Conservation (phyloP, 2,113 vertebrate species). For the Sturnira hondurensis region DNA sequence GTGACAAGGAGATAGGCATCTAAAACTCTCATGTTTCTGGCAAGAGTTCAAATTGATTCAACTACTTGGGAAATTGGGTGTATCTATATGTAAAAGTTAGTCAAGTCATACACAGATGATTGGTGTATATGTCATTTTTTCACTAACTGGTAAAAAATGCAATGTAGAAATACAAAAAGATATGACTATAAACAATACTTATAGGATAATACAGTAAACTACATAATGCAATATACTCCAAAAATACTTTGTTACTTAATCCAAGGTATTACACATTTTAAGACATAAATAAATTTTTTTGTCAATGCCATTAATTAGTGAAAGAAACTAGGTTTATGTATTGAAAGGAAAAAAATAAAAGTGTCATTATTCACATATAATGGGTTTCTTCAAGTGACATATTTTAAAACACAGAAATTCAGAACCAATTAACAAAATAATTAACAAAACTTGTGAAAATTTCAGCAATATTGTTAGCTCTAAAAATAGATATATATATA, state of each 20-base stretch:
- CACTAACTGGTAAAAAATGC: not conserved
- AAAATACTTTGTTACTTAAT: not conserved
- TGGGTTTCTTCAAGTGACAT: not conserved
- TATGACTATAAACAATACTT: not conserved
- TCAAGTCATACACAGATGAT: not conserved
- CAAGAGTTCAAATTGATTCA: not conserved
- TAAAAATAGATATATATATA: not conserved
- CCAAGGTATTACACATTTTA: not conserved
- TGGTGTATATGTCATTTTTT: not conserved
- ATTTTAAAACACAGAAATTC: not conserved
- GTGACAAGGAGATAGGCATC: not conserved
- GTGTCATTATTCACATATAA: not conserved
- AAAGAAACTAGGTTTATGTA: not conserved
- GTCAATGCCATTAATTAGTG: not conserved
- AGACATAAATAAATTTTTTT: conserved; percentile 10
- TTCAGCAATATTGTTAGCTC: not conserved
- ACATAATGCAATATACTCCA: not conserved
- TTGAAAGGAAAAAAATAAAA: not conserved
- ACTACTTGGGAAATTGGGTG: not conserved
- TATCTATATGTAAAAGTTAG: not conserved
- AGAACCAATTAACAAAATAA: not conserved
- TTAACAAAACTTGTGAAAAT: not conserved
- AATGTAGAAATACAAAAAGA: not conserved
- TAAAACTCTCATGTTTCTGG: not conserved
- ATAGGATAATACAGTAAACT: not conserved